These are phyloP conservation scores for Crotalus helleri DNA, from an alignment of 2,113 vertebrate genomes.

Conservation along the genomic window DNA sequence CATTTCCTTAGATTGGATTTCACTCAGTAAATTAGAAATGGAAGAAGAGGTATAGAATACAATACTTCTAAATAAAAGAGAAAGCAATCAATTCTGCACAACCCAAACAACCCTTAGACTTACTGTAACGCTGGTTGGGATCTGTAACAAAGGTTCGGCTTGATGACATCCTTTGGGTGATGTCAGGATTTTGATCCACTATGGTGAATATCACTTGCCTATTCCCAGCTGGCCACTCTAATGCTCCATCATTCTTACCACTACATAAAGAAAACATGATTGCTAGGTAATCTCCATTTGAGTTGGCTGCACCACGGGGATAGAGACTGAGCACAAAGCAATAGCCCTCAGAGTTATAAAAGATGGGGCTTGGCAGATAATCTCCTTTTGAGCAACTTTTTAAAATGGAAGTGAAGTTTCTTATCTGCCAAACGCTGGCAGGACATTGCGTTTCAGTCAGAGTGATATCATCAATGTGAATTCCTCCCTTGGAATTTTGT, in stretches of 20 bases:
- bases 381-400: neutral
- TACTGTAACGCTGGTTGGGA: slow-evolving; percentile 26
- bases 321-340: slow-evolving; percentile 71
- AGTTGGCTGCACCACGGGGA: slow-evolving; percentile 38
- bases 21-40: neutral
- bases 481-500: slow-evolving; percentile 72
- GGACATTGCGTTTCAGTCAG: slow-evolving; percentile 84
- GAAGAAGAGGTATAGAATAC: neutral
- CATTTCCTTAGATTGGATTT: neutral
- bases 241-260: slow-evolving; percentile 78
- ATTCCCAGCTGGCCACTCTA: slow-evolving; percentile 86
- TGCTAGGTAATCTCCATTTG: slow-evolving; percentile 60
- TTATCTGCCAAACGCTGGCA: slow-evolving; percentile 77
- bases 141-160: slow-evolving; percentile 81
- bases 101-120: neutral
- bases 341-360: slow-evolving; percentile 87
- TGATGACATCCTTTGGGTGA: slow-evolving; percentile 82
- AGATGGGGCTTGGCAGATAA: slow-evolving; percentile 73
- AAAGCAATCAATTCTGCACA: neutral
- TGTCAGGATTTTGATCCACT: slow-evolving; percentile 84
- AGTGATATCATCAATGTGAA: slow-evolving; percentile 82
- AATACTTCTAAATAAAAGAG: neutral
- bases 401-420: slow-evolving; percentile 78
- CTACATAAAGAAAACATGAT: slow-evolving; percentile 82
- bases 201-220: slow-evolving; percentile 78